Evolutionary conservation across 2,113 vertebrate genomes (phyloP).

Genomic region (Bubalus kerabau): DNA sequence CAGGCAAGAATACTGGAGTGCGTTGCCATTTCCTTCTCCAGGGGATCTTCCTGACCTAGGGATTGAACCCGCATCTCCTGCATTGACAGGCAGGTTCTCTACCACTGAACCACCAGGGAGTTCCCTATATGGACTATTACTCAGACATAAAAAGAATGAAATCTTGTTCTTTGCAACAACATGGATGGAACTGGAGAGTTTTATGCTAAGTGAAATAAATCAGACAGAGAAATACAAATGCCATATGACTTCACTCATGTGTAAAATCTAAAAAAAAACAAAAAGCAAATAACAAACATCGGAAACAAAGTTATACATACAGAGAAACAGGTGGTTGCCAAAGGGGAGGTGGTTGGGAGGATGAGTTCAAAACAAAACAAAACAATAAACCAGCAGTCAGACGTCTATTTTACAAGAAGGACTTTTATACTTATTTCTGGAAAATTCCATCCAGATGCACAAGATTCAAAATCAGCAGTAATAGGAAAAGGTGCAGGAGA

Average conservation of each 20-base stretch:
- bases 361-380: not conserved
- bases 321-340: not conserved
- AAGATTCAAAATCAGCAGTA: not conserved
- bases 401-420: not conserved
- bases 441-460: not conserved
- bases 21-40: not conserved
- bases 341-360: not conserved
- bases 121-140: not conserved
- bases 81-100: not conserved
- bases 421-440: not conserved
- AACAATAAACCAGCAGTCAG: not conserved
- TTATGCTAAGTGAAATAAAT: not conserved
- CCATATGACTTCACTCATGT: not conserved
- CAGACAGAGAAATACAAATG: not conserved
- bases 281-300: not conserved
- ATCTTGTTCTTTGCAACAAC: not conserved
- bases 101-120: not conserved
- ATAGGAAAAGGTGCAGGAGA: not conserved
- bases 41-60: not conserved
- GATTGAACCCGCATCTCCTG: not conserved
- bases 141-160: not conserved
- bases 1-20: not conserved
- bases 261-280: not conserved
- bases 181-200: not conserved
- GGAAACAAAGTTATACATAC: not conserved